Conservation (phyloP, 2,113 vertebrate genomes). For the Rhinopomastus cyanomelas region DNA sequence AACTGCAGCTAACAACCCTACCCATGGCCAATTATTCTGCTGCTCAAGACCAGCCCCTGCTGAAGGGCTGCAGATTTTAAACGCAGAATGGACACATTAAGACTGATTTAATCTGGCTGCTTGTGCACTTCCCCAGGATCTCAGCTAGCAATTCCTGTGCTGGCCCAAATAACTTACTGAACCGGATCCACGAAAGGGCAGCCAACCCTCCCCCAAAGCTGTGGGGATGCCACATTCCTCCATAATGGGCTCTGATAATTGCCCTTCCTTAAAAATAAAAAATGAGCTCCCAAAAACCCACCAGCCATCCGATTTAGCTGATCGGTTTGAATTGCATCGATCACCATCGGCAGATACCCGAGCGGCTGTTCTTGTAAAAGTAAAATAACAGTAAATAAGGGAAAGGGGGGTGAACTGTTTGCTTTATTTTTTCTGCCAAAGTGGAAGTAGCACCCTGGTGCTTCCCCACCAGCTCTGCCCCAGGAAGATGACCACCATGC, state of each 20-base stretch:
- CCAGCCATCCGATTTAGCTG: neutral
- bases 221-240: constrained; percentile 40
- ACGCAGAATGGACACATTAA: neutral
- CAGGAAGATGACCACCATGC: rapidly evolving
- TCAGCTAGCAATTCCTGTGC: neutral
- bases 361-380: neutral
- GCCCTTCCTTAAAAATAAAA: neutral
- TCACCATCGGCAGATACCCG: neutral
- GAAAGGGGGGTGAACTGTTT: neutral
- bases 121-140: constrained; percentile 7
- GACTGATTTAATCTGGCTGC: constrained; percentile 47
- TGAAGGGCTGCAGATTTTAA: neutral
- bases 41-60: neutral
- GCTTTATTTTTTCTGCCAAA: neutral
- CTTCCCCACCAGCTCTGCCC: too few relatives aligned
- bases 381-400: neutral
- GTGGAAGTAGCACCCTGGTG: neutral
- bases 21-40: neutral
- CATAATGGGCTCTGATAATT: constrained; percentile 9
- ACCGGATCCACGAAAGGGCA: neutral
- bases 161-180: constrained; percentile 42
- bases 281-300: neutral
- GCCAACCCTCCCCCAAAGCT: constrained; percentile 9
- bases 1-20: neutral
- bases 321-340: neutral